A percentile compares a stretch with the other conserved stretches of the same genome.
phyloP scores from a whole-genome alignment of 2,113 vertebrate genomes.

The Chascanopsetta lugubris region DNA sequence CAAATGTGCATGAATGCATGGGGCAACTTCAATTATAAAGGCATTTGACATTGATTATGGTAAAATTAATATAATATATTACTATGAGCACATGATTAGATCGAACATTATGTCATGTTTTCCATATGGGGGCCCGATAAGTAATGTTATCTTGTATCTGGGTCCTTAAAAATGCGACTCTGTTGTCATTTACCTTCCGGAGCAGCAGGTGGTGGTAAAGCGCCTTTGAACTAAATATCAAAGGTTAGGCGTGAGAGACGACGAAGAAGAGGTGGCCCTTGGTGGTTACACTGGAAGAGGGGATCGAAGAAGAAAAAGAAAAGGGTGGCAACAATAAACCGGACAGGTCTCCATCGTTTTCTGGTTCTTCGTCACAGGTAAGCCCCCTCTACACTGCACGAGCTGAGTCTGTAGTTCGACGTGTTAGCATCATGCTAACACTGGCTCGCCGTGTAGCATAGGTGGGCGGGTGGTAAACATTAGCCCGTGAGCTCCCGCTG shows the following conservation, averaged over 20 bases:
- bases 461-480: slow-evolving; percentile 6
- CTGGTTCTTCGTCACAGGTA: slow-evolving; percentile 9
- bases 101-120: too few species aligned
- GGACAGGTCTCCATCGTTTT: neutral
- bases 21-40: too few species aligned
- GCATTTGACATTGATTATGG: too few species aligned
- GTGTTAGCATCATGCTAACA: neutral
- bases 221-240: neutral
- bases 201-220: neutral
- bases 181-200: neutral
- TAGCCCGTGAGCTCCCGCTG: neutral
- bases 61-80: too few species aligned
- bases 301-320: neutral
- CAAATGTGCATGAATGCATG: too few species aligned
- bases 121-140: too few species aligned
- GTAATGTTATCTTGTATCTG: too few species aligned
- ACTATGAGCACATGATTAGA: too few species aligned
- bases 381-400: neutral
- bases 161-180: neutral
- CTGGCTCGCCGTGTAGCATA: neutral
- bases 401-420: fast-evolving
- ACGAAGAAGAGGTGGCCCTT: neutral
- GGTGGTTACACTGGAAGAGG: neutral
- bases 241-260: neutral
- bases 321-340: neutral